phyloP scores from a whole-genome alignment of 2,797 vertebrate species.

The Heteromormyrus szaboi region DNA sequence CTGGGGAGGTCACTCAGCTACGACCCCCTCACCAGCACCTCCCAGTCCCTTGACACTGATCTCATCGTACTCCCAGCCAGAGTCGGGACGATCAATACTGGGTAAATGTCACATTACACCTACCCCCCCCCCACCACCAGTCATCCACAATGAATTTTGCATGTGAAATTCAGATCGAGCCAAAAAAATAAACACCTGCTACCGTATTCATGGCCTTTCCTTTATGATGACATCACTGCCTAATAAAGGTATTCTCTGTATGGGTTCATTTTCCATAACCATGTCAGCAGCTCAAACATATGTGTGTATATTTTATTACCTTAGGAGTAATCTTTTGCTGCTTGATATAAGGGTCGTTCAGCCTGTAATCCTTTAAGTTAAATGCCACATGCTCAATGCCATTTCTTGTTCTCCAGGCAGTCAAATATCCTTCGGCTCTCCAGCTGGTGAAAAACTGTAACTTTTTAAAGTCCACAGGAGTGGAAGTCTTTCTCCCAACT shows the following conservation, averaged over 20 bases:
- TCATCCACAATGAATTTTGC: background rate
- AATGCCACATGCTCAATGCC: conserved; percentile 17
- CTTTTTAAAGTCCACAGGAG: background rate
- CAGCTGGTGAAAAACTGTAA: background rate
- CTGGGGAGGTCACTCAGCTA: background rate
- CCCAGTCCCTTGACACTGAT: conserved; percentile 19
- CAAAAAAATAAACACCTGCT: background rate
- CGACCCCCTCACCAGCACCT: background rate
- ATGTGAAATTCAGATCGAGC: background rate
- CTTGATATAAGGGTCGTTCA: conserved; percentile 21
- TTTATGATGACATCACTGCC: conserved; percentile 5
- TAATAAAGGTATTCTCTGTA: conserved; percentile 10
- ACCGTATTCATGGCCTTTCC: background rate
- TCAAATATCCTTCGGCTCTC: background rate
- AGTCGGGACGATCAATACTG: conserved; percentile 28
- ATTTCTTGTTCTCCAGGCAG: background rate
- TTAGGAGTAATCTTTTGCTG: conserved; percentile 24
- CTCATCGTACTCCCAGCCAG: conserved; percentile 25
- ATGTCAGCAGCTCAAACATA: background rate
- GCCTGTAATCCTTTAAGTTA: conserved; percentile 28
- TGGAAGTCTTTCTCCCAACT: background rate
- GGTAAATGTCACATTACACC: conserved; percentile 36
- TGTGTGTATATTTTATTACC: background rate
- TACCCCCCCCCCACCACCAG: background rate
- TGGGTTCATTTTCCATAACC: conserved; percentile 6